Conservation (phyloP, 1,140 invertebrate species). For the Adoxophyes honmai region DNA sequence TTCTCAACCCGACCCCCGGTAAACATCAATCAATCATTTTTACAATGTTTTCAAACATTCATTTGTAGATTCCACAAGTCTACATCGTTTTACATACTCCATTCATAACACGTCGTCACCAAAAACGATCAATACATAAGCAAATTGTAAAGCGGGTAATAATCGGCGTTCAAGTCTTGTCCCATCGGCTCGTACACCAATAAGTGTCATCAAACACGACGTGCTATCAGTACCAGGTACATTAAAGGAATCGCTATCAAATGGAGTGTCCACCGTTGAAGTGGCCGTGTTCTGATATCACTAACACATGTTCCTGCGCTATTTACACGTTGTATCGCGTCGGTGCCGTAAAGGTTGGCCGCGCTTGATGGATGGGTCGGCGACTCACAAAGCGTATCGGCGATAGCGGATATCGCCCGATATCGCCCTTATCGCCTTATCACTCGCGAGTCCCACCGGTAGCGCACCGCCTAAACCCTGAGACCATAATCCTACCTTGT, state of each 20-base stretch:
- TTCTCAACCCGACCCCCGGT: too few relatives aligned
- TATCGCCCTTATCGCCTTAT: constrained; percentile 52
- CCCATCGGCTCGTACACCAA: constrained; percentile 13
- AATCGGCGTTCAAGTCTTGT: too few relatives aligned
- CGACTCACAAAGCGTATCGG: constrained; percentile 63
- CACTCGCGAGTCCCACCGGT: constrained; percentile 23
- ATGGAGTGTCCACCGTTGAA: constrained; percentile 47
- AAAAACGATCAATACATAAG: too few relatives aligned
- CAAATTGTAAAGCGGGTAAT: too few relatives aligned
- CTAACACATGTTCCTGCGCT: constrained; percentile 62
- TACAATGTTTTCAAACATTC: too few relatives aligned
- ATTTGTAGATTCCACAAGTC: too few relatives aligned
- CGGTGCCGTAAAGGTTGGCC: constrained; percentile 52
- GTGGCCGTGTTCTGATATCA: constrained; percentile 57
- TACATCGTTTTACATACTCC: too few relatives aligned
- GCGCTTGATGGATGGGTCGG: constrained; percentile 68
- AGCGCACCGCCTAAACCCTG: constrained; percentile 34
- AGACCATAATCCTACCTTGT: constrained; percentile 55
- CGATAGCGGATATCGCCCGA: constrained; percentile 56
- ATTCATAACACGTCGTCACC: too few relatives aligned
- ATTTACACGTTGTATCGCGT: constrained; percentile 58
- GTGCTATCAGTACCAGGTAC: constrained; percentile 34
- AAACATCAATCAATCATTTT: too few relatives aligned
- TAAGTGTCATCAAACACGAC: constrained; percentile 31
- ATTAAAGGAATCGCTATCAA: constrained; percentile 62